Percentiles rank a stretch among this genome's conserved stretches.
Conservation (phyloP, 2,797 vertebrate genomes). For the Pangasius djambal region DNA sequence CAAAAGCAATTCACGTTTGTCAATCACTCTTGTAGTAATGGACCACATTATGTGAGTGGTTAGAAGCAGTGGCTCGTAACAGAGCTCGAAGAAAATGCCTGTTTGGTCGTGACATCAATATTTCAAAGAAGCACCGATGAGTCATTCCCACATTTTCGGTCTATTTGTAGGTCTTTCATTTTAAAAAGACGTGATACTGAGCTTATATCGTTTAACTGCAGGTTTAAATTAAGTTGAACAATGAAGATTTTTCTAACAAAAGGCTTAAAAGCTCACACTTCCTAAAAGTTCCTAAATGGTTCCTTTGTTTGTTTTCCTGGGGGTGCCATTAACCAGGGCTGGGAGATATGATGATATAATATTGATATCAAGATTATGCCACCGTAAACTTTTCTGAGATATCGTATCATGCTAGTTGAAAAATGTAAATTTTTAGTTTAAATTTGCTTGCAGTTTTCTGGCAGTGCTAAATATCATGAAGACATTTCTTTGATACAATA, state of each 20-base stretch:
- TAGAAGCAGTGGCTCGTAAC: neutral
- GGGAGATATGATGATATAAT: neutral
- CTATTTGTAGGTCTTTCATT: neutral
- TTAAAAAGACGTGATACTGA: neutral
- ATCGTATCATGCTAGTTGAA: too few relatives aligned
- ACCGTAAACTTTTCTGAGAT: neutral
- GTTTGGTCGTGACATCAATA: neutral
- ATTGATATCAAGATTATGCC: neutral
- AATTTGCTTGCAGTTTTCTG: neutral
- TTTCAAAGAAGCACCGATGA: slow-evolving; percentile 11
- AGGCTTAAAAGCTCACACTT: neutral
- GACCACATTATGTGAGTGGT: neutral
- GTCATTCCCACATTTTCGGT: slow-evolving; percentile 1
- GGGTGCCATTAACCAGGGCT: neutral
- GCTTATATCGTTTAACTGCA: neutral
- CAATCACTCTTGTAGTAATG: slow-evolving; percentile 1
- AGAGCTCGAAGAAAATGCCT: neutral
- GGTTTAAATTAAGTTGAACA: neutral
- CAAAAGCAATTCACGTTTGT: slow-evolving; percentile 13
- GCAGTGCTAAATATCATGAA: neutral
- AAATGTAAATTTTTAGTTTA: neutral
- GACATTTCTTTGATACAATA: neutral
- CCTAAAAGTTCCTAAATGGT: neutral
- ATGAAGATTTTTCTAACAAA: neutral
- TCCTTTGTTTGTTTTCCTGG: neutral